Conservation (phyloP, 1,140 invertebrate species). For the Drosophila trapezifrons region DNA sequence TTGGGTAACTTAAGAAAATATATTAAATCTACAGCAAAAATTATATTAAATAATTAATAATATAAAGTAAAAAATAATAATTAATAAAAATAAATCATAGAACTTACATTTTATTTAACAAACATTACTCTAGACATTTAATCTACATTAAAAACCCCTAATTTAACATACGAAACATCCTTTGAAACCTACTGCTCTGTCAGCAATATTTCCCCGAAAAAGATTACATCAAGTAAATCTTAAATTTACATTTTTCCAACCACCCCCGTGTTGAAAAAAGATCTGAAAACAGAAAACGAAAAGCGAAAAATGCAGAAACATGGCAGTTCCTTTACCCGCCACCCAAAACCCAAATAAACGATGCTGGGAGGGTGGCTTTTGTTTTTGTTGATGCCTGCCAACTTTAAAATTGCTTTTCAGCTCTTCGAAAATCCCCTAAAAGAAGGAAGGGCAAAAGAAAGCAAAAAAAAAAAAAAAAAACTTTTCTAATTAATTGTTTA, state of each 20-base stretch:
- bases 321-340: conserved; percentile 22
- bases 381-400: conserved; percentile 48
- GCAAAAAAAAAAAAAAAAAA: conserved; percentile 17
- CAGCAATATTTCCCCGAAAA: neutral
- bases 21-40: neutral
- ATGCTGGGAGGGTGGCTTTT: conserved; percentile 22
- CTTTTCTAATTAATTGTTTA: conserved; percentile 77
- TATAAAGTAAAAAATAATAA: no score
- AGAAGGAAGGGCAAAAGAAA: conserved; percentile 15
- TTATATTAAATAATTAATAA: no score
- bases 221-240: conserved; percentile 19
- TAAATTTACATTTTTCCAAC: conserved; percentile 20
- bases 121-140: no score
- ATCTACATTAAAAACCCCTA: neutral
- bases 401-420: conserved; percentile 67
- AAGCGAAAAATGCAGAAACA: conserved; percentile 10
- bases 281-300: neutral
- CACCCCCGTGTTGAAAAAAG: conserved; percentile 1
- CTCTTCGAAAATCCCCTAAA: conserved; percentile 3
- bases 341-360: conserved; percentile 29
- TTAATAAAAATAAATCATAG: no score
- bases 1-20: neutral
- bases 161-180: neutral
- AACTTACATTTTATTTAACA: neutral
- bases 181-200: neutral